Conservation (phyloP, 2,797 vertebrate genomes). For the Acipenser ruthenus region DNA sequence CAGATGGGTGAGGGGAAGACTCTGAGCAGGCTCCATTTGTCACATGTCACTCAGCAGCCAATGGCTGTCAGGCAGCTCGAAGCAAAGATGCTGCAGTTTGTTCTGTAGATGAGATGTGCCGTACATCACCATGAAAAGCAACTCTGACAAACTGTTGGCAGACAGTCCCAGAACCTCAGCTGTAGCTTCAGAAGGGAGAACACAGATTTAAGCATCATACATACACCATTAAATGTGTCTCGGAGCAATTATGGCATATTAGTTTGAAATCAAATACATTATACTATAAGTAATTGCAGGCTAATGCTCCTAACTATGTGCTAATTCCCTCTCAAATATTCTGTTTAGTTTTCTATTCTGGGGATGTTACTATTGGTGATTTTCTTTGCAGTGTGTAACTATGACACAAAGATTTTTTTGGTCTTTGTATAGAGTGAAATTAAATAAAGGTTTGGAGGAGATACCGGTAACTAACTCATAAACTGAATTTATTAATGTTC, state of each 20-base stretch:
- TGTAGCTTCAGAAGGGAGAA: background rate
- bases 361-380: no score
- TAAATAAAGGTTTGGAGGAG: no score
- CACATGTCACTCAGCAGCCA: slow-evolving; percentile 48
- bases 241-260: slow-evolving; percentile 10
- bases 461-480: no score
- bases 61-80: slow-evolving; percentile 34
- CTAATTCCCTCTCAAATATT: no score
- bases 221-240: background rate
- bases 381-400: no score
- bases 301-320: background rate
- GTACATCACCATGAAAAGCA: slow-evolving; percentile 39
- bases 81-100: slow-evolving; percentile 48
- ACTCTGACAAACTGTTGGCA: slow-evolving; percentile 21
- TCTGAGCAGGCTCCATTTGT: slow-evolving; percentile 35
- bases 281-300: slow-evolving; percentile 6
- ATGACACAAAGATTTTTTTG: no score
- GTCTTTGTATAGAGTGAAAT: no score
- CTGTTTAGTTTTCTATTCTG: no score
- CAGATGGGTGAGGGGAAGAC: slow-evolving; percentile 42
- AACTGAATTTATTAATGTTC: no score
- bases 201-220: background rate
- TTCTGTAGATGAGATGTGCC: slow-evolving; percentile 43
- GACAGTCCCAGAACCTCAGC: background rate
- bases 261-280: slow-evolving; percentile 1